Percentiles rank a stretch among this genome's conserved stretches.
Conservation (phyloP, 2,113 vertebrate species). For the Cololabis saira region DNA sequence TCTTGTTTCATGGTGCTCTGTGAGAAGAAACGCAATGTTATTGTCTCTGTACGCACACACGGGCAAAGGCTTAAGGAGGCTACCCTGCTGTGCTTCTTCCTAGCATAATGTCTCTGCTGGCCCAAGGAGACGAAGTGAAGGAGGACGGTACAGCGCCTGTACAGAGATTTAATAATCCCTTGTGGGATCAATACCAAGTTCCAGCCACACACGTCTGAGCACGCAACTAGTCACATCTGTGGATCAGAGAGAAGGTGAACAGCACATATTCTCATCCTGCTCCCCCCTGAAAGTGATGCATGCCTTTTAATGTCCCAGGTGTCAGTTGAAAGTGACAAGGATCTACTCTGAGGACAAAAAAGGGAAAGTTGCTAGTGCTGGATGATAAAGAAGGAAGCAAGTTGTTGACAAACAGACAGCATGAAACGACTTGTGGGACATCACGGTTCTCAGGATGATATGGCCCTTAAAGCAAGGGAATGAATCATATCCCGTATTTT, state of each 20-base stretch:
- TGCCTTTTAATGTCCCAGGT: conserved; percentile 51
- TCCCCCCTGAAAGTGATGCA: conserved; percentile 48
- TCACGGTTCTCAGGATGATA: not conserved
- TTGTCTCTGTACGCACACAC: conserved; percentile 42
- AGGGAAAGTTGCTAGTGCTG: conserved; percentile 38
- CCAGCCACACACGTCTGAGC: conserved; percentile 55
- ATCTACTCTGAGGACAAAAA: conserved; percentile 59
- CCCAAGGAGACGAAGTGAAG: conserved; percentile 66
- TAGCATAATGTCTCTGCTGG: conserved; percentile 68
- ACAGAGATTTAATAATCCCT: conserved; percentile 64
- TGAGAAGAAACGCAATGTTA: conserved; percentile 51
- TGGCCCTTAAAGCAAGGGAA: not conserved
- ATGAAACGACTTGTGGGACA: conserved; percentile 14
- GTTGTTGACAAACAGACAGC: conserved; percentile 48
- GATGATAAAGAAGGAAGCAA: conserved; percentile 24
- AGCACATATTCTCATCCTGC: conserved; percentile 30
- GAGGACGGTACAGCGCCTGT: conserved; percentile 33
- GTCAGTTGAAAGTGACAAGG: conserved; percentile 50
- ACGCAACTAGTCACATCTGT: conserved; percentile 66
- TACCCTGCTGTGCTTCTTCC: conserved; percentile 65
- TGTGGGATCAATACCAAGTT: conserved; percentile 72
- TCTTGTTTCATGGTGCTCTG: conserved; percentile 43
- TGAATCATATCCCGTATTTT: not conserved
- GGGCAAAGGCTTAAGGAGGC: conserved; percentile 67
- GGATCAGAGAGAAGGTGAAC: conserved; percentile 71